phyloP scores from a whole-genome alignment of 2,113 vertebrate species.

The Zapus hudsonius region DNA sequence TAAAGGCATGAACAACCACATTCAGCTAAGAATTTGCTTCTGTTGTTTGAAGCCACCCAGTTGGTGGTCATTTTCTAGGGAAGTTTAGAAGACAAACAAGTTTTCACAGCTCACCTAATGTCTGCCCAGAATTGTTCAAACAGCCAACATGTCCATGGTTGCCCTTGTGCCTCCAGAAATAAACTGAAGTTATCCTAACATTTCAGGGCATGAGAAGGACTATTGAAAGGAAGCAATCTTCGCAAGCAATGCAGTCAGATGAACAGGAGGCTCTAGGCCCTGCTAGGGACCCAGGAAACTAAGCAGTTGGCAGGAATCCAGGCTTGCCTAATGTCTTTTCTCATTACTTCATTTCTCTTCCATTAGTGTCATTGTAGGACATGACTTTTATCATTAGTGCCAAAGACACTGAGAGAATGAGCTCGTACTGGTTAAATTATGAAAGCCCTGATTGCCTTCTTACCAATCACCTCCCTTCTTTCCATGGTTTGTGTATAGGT shows the following conservation, averaged over 20 bases:
- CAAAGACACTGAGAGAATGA: neutral
- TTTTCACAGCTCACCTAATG: neutral
- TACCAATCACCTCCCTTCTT: neutral
- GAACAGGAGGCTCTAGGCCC: neutral
- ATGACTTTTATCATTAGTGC: constrained; percentile 20
- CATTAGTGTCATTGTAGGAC: neutral
- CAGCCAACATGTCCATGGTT: neutral
- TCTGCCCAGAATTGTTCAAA: neutral
- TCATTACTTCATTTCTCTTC: constrained; percentile 8
- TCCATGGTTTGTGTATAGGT: neutral
- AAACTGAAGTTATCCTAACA: constrained; percentile 24
- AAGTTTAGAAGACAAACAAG: neutral
- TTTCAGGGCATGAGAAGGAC: neutral
- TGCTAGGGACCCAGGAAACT: neutral
- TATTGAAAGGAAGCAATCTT: neutral
- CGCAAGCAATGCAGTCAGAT: neutral
- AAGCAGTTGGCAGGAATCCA: neutral
- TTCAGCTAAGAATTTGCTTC: neutral
- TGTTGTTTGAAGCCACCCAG: neutral
- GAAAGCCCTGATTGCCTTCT: neutral
- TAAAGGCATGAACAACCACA: too few relatives aligned
- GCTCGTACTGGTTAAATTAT: neutral
- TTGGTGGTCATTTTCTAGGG: neutral
- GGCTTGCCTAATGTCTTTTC: neutral
- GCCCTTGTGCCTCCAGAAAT: neutral